phyloP scores from a whole-genome alignment of 2,113 vertebrate genomes.

The Lasiurus cinereus region DNA sequence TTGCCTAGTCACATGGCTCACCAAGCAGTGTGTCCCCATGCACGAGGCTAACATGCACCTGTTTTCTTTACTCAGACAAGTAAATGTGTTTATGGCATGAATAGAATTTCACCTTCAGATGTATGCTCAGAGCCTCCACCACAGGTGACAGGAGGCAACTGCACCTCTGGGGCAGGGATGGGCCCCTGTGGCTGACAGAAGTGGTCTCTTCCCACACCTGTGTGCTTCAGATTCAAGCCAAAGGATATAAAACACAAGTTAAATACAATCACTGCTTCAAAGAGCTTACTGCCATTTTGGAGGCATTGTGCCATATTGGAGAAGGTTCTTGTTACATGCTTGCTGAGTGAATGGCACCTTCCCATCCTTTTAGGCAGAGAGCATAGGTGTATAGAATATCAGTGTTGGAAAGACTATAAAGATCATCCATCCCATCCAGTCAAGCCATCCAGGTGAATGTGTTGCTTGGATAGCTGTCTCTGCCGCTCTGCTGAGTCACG shows the following conservation, averaged over 20 bases:
- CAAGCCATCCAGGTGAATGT: neutral
- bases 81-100: neutral
- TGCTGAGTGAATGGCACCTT: neutral
- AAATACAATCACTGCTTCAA: neutral
- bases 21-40: conserved; percentile 12
- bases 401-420: neutral
- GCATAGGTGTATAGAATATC: neutral
- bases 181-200: neutral
- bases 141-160: conserved; percentile 33
- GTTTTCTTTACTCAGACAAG: conserved; percentile 59
- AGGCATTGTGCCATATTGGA: neutral
- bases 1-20: conserved; percentile 42
- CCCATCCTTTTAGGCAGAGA: neutral
- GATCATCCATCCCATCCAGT: neutral
- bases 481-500: neutral
- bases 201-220: conserved; percentile 60
- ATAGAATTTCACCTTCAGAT: conserved; percentile 62
- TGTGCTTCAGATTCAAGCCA: neutral
- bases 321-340: neutral
- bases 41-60: conserved; percentile 63
- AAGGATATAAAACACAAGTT: neutral
- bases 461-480: neutral
- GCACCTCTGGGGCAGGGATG: neutral
- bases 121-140: neutral
- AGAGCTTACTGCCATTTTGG: conserved; percentile 4